Percentiles rank a stretch among this genome's conserved stretches.
Evolutionary conservation across 2,113 vertebrate genomes (phyloP).

Genomic region (Rhodinocichla rosea): DNA sequence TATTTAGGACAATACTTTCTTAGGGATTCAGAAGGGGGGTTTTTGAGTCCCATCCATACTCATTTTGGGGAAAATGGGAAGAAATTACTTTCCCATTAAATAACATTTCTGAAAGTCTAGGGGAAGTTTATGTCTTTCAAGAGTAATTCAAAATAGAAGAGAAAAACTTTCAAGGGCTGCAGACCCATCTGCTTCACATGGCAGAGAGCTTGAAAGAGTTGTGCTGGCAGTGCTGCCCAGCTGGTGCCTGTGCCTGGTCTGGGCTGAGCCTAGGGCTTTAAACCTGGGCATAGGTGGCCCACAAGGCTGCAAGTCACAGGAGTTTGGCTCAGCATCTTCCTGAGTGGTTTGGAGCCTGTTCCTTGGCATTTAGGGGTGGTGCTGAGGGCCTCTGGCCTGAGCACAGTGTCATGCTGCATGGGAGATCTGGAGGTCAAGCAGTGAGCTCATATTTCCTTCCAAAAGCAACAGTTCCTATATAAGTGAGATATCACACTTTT

Average conservation of each 20-base stretch:
- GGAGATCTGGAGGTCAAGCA: neutral
- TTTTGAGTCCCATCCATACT: neutral
- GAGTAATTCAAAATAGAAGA: neutral
- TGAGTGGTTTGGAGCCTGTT: neutral
- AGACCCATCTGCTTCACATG: neutral
- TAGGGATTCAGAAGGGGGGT: neutral
- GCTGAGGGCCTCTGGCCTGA: neutral
- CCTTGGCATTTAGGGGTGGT: neutral
- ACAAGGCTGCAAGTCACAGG: neutral
- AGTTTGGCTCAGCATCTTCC: neutral
- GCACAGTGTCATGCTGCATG: neutral
- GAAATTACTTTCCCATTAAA: constrained; percentile 2
- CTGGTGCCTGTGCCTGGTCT: neutral
- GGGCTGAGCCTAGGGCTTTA: neutral
- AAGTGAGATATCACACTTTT: neutral
- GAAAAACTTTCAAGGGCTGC: neutral
- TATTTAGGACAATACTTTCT: neutral
- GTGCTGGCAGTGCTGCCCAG: neutral
- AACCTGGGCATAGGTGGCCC: neutral
- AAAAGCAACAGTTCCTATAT: neutral
- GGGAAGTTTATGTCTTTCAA: neutral
- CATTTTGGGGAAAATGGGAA: neutral
- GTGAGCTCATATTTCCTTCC: neutral
- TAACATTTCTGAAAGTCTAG: neutral
- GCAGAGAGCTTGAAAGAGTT: neutral